Evolutionary conservation across 2,797 vertebrate species (phyloP), one percentile per base, ranked within the genome.

Genomic region (Acanthurus leucopareius): DNA sequence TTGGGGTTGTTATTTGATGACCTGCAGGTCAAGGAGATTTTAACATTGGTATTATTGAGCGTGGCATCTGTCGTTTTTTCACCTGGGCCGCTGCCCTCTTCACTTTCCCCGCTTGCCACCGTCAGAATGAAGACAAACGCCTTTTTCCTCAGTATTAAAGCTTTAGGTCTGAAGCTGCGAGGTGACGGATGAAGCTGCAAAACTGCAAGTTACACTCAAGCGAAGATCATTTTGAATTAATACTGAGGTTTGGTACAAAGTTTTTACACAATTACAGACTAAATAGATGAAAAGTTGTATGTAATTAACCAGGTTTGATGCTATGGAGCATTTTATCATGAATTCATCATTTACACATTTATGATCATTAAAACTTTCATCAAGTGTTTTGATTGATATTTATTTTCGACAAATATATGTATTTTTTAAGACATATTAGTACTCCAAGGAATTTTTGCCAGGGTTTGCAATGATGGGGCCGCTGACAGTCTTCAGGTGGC

Each of bases 11-110:
- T 97, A 96, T 97, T 97, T 93, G 89, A 93, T 96, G 98, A 98
- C 97, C 97, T 82, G 84, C 84, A 88, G 98, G 97, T 99, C 97
- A 99, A 99, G 97, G 97, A 97, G 97, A 98, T 96, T 97, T 96
- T 96, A 97, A 97, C 97, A 97, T 98, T 98, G 97, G 96, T 97
- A 96, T 97, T 98, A 98, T 98, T 97, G 97, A 97, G 96, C 96
- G 96, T 97, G 95, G 96, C 96, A 94, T 97, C 95, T 94, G 96
- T 95, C 96, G 95, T 97, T 96, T 96, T 42, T 93, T 96, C 91
- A 95, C 94, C 94, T 93, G 92, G 89, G 86, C 82, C 69, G 35
- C 79, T 89, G 89, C 89, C 90, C 89, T 79, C 78, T 80, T 90
- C 89, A 58, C 84, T 90, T 85, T 90, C 88, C 60, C 84, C 79